Evolutionary conservation across 2,888 invertebrate genomes (phyloP).

Genomic region (Eurois occulta): DNA sequence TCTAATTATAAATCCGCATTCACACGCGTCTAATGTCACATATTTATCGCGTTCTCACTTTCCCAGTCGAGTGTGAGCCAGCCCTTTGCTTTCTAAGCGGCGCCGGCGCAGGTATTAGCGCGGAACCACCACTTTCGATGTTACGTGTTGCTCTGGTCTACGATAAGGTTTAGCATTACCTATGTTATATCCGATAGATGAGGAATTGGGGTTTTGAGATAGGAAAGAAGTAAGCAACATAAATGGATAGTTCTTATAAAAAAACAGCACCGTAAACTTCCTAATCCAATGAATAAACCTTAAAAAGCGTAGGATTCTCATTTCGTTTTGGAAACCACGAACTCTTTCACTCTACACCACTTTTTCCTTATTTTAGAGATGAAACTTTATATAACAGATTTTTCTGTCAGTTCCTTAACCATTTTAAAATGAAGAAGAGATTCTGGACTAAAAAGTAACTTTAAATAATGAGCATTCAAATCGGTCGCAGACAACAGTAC

Average conservation of each 20-base stretch:
- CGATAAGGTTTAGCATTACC: conserved; percentile 46
- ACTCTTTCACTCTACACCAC: neutral
- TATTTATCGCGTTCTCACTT: conserved; percentile 70
- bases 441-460: no score
- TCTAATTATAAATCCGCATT: conserved; percentile 38
- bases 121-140: conserved; percentile 80
- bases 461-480: neutral
- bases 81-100: conserved; percentile 78
- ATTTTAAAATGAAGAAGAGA: no score
- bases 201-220: neutral
- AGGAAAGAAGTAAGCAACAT: neutral
- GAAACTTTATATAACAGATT: neutral
- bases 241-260: neutral
- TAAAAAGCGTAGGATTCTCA: neutral
- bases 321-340: neutral
- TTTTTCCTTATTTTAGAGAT: neutral
- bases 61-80: conserved; percentile 65
- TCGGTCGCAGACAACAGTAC: neutral
- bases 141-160: conserved; percentile 47
- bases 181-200: conserved; percentile 34
- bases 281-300: no score
- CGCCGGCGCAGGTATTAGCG: conserved; percentile 73
- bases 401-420: neutral
- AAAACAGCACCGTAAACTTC: neutral
- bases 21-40: conserved; percentile 58